Base-by-base conservation (phyloP, 2,113 vertebrate genomes). In the Heterotis niloticus region DNA sequence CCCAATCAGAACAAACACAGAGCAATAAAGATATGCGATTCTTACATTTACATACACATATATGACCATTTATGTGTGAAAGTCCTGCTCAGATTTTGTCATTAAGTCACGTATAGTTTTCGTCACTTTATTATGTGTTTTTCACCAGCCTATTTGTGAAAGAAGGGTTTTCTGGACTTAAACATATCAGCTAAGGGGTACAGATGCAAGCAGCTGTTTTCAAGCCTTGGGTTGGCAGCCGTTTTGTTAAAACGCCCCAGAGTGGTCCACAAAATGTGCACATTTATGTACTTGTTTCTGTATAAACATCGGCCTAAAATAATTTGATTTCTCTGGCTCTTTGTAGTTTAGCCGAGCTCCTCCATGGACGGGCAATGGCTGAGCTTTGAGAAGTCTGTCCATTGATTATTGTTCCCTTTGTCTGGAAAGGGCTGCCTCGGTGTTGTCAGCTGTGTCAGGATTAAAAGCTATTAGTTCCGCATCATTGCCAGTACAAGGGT, bases 391-490 rank as follows among this genome's bases (percentile, higher is more conserved):
- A 44, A 87, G 66, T 28, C 82, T 89, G 84, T 81, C 87, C 89
- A 83, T 83, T 85, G 84, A 81, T 83, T 81, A 73, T 74, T 75
- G 89, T 88, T 90, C 76, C 76, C 76, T 81, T 76, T 77, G 89
- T 91, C 86, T 90, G 82, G 5, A 70, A 77, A 83, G 85, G 84
- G 86, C 78, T 85, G 86, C 90, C 90, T 89, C 90, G 86, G 85
- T 85, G 86, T 91, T 90, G 89, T 92, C 91, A 92, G 90, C 90
- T 91, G 90, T 85, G 87, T 91, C 88, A 89, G 86, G 89, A 90
- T 91, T 91, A 90, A 91, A 92, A 93, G 91, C 90, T 89, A 91
- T 93, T 92, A 93, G 89, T 92, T 92, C 86, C 85, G 90, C 90
- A 84, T 91, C 89, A 90, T 88, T 88, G 91, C 88, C 87, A 90